Percentiles rank a stretch among this genome's conserved stretches.
These are phyloP conservation scores for Pseudochromis fuscus DNA, from an alignment of 2,797 vertebrate genomes.

Conservation along the genomic window DNA sequence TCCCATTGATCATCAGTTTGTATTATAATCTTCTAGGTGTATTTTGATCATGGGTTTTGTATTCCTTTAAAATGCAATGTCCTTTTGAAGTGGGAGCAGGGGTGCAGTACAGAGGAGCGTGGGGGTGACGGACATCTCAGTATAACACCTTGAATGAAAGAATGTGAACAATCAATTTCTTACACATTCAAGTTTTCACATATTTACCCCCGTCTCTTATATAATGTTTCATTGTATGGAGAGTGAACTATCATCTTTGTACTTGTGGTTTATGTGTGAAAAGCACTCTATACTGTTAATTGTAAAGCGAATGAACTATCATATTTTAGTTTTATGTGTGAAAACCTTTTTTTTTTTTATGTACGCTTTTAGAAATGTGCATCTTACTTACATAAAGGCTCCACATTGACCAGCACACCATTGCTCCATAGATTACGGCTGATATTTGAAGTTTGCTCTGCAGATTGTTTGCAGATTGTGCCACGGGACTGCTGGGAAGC, in stretches of 20 bases:
- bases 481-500: conserved; percentile 27
- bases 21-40: no score
- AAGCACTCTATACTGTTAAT: no score
- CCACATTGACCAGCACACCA: not conserved
- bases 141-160: conserved; percentile 39
- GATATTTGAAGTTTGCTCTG: conserved; percentile 19
- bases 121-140: conserved; percentile 18
- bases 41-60: no score
- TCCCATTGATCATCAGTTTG: no score
- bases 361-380: not conserved
- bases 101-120: conserved; percentile 6
- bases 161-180: not conserved
- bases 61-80: no score
- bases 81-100: conserved; percentile 24
- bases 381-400: not conserved
- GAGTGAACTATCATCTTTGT: not conserved
- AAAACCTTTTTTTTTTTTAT: not conserved
- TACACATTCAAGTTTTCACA: not conserved
- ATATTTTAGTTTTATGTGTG: no score
- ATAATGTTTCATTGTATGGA: not conserved
- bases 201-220: not conserved
- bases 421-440: not conserved
- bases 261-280: not conserved
- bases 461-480: conserved; percentile 27
- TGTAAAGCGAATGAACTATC: no score